Conservation (phyloP, 2,113 vertebrate species). For the Centrocercus urophasianus region DNA sequence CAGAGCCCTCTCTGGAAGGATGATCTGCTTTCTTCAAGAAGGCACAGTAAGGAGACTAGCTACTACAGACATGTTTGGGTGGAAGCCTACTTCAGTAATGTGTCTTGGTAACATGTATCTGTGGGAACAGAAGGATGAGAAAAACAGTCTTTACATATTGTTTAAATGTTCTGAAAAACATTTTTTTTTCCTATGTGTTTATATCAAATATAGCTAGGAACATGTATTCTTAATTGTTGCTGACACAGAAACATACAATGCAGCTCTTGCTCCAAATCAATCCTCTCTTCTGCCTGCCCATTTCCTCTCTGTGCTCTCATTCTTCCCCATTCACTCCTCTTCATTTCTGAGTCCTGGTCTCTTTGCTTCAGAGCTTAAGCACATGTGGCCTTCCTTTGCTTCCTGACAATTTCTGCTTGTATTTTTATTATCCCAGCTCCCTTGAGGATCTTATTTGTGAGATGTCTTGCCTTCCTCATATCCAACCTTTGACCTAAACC, state of each 20-base stretch:
- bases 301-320: accelerated
- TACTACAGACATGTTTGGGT: accelerated
- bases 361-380: not conserved
- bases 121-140: not conserved
- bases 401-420: not conserved
- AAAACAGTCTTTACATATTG: not conserved
- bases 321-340: not conserved
- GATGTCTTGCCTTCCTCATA: not conserved
- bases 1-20: not conserved
- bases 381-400: not conserved
- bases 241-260: not conserved
- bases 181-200: not conserved
- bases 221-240: not conserved
- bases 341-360: not conserved
- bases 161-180: not conserved
- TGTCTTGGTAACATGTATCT: not conserved
- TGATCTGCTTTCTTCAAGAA: not conserved
- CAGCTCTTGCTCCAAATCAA: not conserved
- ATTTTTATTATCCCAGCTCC: not conserved
- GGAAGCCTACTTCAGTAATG: not conserved
- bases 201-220: not conserved
- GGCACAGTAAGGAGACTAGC: not conserved
- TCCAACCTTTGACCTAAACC: not conserved
- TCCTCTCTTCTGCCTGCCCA: not conserved
- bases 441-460: not conserved